Evolutionary conservation across 2,113 vertebrate species (phyloP).

Genomic region (Merops nubicus): DNA sequence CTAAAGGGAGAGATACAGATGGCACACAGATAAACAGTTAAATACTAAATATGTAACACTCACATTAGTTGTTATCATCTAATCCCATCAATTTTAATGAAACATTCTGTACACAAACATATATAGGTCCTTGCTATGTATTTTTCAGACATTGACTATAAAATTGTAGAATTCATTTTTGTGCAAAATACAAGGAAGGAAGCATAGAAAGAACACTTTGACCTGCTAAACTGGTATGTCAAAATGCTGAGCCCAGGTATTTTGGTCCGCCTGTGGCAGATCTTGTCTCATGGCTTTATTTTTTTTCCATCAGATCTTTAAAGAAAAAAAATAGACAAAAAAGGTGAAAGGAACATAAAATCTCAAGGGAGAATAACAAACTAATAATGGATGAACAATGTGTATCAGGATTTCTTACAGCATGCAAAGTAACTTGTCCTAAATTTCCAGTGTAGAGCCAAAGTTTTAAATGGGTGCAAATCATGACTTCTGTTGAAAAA

Average conservation of each 20-base stretch:
- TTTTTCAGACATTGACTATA: background rate
- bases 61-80: background rate
- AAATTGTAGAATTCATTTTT: background rate
- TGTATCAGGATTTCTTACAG: background rate
- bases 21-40: background rate
- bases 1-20: background rate
- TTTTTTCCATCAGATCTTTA: background rate
- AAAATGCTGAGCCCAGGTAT: background rate
- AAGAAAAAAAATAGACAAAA: background rate
- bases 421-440: background rate
- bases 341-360: background rate
- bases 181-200: background rate
- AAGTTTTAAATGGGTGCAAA: background rate
- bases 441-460: background rate
- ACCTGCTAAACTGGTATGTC: background rate
- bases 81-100: background rate
- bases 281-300: background rate
- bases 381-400: fast-evolving
- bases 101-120: background rate
- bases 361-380: background rate
- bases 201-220: background rate
- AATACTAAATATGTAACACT: background rate
- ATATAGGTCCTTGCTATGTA: background rate
- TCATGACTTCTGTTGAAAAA: background rate
- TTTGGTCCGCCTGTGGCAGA: background rate